phyloP scores from a whole-genome alignment of 1,140 invertebrate species.

The Gonioctena quinquepunctata region DNA sequence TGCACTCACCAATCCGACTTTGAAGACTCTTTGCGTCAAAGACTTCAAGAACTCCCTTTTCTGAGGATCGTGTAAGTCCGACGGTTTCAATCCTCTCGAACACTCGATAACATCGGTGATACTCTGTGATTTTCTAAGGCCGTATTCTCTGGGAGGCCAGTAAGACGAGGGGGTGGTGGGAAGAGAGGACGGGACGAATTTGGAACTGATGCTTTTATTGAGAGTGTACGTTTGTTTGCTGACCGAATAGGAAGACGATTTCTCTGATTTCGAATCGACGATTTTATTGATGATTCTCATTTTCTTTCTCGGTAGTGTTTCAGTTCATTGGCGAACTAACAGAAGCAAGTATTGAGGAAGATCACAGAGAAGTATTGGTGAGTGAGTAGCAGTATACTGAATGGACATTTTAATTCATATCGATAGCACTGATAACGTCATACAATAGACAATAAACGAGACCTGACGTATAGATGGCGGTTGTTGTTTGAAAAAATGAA shows the following conservation, averaged over 20 bases:
- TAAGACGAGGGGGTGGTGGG: conserved; percentile 30
- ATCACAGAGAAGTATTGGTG: no score
- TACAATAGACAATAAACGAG: no score
- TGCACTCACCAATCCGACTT: conserved; percentile 74
- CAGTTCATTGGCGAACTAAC: no score
- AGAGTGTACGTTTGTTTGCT: conserved; percentile 35
- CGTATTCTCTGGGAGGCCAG: conserved; percentile 27
- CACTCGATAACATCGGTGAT: conserved; percentile 51
- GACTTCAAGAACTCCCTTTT: conserved; percentile 80
- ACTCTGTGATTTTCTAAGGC: conserved; percentile 44
- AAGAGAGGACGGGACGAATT: conserved; percentile 29
- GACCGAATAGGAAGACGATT: conserved; percentile 30
- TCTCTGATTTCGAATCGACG: conserved; percentile 37
- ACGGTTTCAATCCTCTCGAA: conserved; percentile 78
- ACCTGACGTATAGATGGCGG: no score
- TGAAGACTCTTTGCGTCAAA: conserved; percentile 77
- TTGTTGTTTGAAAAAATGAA: no score
- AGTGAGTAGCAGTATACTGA: no score
- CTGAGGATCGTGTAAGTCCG: conserved; percentile 77
- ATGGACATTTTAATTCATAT: no score
- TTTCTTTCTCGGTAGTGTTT: no score
- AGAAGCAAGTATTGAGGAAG: no score
- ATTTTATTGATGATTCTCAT: conserved; percentile 41
- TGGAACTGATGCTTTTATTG: conserved; percentile 34
- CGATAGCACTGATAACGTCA: no score